phyloP scores from a whole-genome alignment of 2,113 vertebrate species.

The Hirundichthys speculiger region DNA sequence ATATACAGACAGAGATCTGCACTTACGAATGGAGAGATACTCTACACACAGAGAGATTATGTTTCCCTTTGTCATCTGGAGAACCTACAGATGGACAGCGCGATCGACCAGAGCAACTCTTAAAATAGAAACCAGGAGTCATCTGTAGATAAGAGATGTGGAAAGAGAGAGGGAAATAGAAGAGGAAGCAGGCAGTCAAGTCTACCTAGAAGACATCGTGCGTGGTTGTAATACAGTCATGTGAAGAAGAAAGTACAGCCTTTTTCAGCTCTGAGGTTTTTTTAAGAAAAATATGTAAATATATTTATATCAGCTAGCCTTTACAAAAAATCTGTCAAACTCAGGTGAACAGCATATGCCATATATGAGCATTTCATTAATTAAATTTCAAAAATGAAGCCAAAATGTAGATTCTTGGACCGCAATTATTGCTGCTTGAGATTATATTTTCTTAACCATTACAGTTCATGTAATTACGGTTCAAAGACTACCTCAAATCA shows the following conservation, averaged over 20 bases:
- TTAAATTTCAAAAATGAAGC: too few species aligned
- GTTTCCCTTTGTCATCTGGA: constrained; percentile 52
- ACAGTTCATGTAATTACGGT: too few species aligned
- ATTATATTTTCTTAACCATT: too few species aligned
- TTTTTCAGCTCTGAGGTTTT: not conserved
- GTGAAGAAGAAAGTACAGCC: not conserved
- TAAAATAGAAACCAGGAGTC: constrained; percentile 58
- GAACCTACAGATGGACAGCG: constrained; percentile 39
- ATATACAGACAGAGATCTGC: constrained; percentile 9
- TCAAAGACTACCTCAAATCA: too few species aligned
- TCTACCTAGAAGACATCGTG: constrained; percentile 26
- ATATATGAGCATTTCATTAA: too few species aligned
- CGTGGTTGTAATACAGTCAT: constrained; percentile 1
- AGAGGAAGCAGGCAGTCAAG: constrained; percentile 11
- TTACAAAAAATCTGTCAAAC: too few species aligned
- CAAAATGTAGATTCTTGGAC: too few species aligned
- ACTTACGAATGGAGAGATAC: not conserved
- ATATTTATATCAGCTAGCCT: too few species aligned
- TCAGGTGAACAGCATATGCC: too few species aligned
- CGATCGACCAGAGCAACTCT: constrained; percentile 41
- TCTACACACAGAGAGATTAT: constrained; percentile 45
- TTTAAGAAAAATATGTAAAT: not conserved
- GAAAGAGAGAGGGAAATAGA: constrained; percentile 22
- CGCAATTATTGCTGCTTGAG: too few species aligned
- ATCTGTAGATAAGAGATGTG: constrained; percentile 55